Evolutionary conservation across 2,888 invertebrate species (phyloP).

Genomic region (Trissonchulus latispiculum): DNA sequence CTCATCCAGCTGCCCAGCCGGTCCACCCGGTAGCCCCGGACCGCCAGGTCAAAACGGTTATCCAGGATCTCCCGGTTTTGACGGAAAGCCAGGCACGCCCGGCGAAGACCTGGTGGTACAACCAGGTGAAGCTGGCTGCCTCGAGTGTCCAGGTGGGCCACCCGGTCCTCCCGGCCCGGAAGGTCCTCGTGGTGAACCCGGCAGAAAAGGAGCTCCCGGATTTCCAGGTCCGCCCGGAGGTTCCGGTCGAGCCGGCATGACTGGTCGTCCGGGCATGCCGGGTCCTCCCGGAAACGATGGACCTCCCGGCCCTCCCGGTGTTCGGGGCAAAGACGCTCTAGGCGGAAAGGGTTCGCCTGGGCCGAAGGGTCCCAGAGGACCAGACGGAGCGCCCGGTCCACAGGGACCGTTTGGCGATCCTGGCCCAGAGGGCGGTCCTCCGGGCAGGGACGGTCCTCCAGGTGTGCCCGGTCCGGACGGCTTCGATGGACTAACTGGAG

Average conservation of each 20-base stretch:
- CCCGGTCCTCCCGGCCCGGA: conserved; percentile 28
- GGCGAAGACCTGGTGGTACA: neutral
- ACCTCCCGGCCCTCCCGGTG: neutral
- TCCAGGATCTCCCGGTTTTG: neutral
- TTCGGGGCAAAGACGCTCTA: neutral
- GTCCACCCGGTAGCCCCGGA: neutral
- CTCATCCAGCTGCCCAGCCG: neutral
- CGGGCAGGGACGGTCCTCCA: neutral
- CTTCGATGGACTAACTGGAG: neutral
- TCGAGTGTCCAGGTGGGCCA: conserved; percentile 26
- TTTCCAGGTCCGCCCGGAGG: neutral
- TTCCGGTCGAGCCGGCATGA: neutral
- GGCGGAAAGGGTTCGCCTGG: neutral
- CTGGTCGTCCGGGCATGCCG: neutral
- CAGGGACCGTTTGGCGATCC: neutral
- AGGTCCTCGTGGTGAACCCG: conserved; percentile 29
- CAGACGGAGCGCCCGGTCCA: neutral
- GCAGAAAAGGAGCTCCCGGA: neutral
- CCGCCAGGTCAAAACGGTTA: neutral
- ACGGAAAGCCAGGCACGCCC: neutral
- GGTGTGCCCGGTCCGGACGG: neutral
- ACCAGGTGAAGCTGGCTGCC: neutral
- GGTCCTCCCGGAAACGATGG: neutral
- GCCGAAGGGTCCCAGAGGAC: neutral
- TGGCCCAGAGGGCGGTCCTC: neutral